These are phyloP conservation scores for Hirudinaria manillensis DNA, from an alignment of 2,888 invertebrate genomes.

Conservation along the genomic window DNA sequence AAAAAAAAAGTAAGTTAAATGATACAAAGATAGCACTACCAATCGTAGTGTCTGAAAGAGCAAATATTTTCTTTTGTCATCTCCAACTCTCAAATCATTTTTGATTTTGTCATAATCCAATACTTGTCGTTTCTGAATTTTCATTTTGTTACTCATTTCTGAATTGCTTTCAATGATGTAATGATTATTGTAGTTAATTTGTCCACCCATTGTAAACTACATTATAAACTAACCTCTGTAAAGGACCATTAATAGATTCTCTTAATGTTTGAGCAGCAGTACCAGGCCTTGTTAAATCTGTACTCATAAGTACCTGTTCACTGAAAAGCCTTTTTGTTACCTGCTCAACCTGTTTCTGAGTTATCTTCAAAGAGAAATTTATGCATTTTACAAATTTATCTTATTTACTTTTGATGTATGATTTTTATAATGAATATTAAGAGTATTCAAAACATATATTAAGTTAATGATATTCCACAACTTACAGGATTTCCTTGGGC, in stretches of 20 bases:
- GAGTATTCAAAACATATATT: no score
- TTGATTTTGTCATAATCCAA: conserved; percentile 1
- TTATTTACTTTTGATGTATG: no score
- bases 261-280: conserved; percentile 6
- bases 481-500: conserved; percentile 5
- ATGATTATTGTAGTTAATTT: no score
- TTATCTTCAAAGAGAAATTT: background rate
- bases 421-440: no score
- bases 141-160: no score
- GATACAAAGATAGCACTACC: background rate
- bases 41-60: background rate
- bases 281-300: background rate
- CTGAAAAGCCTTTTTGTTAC: conserved; percentile 1
- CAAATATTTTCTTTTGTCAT: conserved; percentile 2
- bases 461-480: background rate
- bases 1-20: background rate
- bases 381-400: no score
- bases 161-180: no score
- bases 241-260: background rate
- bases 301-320: background rate
- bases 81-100: background rate
- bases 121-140: background rate
- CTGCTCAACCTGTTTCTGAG: conserved; percentile 1
- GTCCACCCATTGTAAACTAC: no score
- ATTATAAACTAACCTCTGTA: no score